phyloP scores from a whole-genome alignment of 1,140 invertebrate genomes.

The Drosophila mayri region DNA sequence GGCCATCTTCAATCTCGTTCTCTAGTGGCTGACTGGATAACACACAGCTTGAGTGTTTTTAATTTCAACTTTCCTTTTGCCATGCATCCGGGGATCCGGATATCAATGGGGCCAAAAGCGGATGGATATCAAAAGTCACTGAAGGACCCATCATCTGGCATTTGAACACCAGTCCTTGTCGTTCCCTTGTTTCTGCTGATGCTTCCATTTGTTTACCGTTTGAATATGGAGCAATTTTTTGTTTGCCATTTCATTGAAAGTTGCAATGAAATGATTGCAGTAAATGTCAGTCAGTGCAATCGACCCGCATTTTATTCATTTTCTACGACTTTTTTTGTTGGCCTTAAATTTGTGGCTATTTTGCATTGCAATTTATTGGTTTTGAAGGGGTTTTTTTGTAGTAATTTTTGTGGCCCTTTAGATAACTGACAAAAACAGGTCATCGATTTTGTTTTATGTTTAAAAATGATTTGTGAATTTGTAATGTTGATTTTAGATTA shows the following conservation, averaged over 20 bases:
- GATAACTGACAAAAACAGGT: constrained; percentile 17
- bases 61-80: constrained; percentile 70
- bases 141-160: constrained; percentile 39
- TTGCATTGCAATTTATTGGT: constrained; percentile 9
- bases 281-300: constrained; percentile 31
- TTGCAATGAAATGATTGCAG: constrained; percentile 41
- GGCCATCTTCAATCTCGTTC: constrained; percentile 38
- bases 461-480: background rate
- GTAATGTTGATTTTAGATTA: background rate
- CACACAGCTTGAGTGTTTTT: constrained; percentile 75
- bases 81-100: constrained; percentile 33
- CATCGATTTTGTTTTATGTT: constrained; percentile 1
- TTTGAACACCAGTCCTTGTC: constrained; percentile 26
- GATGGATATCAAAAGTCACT: constrained; percentile 66
- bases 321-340: background rate
- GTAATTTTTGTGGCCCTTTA: background rate
- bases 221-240: constrained; percentile 38
- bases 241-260: constrained; percentile 41
- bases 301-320: constrained; percentile 40
- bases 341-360: constrained; percentile 27
- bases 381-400: background rate
- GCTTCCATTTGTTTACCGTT: constrained; percentile 42
- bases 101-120: constrained; percentile 57
- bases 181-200: constrained; percentile 17
- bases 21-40: constrained; percentile 66